A percentile compares a stretch with the other conserved stretches of the same genome.
phyloP scores from a whole-genome alignment of 2,888 invertebrate genomes.

The Cryptus viduatorius region DNA sequence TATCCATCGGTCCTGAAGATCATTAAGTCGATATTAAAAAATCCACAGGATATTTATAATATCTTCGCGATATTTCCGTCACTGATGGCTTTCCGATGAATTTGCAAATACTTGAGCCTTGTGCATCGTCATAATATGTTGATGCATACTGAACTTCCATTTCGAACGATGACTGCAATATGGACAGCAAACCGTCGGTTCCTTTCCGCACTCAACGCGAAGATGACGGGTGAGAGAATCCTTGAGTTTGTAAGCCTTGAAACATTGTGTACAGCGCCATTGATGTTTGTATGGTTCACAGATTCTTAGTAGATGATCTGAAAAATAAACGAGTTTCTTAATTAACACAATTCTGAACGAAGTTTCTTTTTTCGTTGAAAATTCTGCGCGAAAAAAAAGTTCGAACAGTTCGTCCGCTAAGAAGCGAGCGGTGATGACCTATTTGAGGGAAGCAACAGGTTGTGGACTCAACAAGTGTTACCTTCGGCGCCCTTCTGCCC shows the following conservation, averaged over 20 bases:
- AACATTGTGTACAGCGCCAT: slow-evolving; percentile 86
- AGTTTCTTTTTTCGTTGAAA: not conserved
- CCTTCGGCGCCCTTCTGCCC: not conserved
- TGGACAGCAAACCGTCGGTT: slow-evolving; percentile 82
- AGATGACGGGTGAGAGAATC: slow-evolving; percentile 84
- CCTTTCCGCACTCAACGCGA: slow-evolving; percentile 83
- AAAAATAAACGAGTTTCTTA: slow-evolving; percentile 69
- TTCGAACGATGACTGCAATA: slow-evolving; percentile 82
- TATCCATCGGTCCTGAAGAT: not conserved
- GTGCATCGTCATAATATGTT: slow-evolving; percentile 72
- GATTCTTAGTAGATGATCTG: slow-evolving; percentile 68
- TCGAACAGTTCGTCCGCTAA: slow-evolving; percentile 33
- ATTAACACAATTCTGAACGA: slow-evolving; percentile 24
- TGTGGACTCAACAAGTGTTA: not conserved
- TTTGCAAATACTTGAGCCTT: slow-evolving; percentile 12
- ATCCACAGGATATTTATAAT: not conserved
- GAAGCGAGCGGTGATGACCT: slow-evolving; percentile 19
- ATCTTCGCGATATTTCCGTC: not conserved
- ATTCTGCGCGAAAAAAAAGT: not conserved
- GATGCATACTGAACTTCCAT: slow-evolving; percentile 82
- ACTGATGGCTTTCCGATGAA: not conserved
- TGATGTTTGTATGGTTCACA: slow-evolving; percentile 41
- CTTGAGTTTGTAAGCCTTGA: slow-evolving; percentile 85
- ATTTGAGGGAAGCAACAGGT: slow-evolving; percentile 43
- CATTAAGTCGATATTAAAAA: not conserved